These are phyloP conservation scores for Acrobasis suavella DNA, from an alignment of 2,888 invertebrate species.

Conservation along the genomic window DNA sequence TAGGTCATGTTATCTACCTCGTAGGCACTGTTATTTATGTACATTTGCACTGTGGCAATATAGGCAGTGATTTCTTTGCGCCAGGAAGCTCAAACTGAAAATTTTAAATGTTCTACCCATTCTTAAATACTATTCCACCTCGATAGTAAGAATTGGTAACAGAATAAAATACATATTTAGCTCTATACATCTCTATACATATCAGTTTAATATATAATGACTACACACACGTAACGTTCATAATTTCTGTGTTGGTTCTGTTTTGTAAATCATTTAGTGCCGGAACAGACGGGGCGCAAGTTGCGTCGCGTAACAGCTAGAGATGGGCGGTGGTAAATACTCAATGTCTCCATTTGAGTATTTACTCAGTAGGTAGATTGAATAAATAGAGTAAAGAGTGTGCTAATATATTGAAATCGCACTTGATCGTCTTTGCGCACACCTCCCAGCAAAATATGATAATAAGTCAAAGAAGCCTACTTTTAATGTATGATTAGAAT, in stretches of 20 bases:
- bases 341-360: too few species aligned
- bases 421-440: too few species aligned
- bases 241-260: constrained; percentile 10
- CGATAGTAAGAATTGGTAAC: neutral
- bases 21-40: constrained; percentile 18
- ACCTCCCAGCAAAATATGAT: too few species aligned
- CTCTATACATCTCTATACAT: neutral
- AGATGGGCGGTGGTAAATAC: too few species aligned
- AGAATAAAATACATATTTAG: neutral
- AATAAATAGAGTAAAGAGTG: too few species aligned
- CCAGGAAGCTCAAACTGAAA: constrained; percentile 11
- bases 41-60: constrained; percentile 14
- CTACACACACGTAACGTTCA: constrained; percentile 7
- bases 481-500: too few species aligned
- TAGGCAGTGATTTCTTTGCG: constrained; percentile 16
- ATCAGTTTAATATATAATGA: constrained; percentile 5
- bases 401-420: too few species aligned
- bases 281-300: too few species aligned
- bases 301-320: too few species aligned
- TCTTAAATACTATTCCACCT: neutral
- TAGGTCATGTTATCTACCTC: constrained; percentile 14
- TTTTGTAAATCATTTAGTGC: constrained; percentile 4
- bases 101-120: neutral
- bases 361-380: too few species aligned
- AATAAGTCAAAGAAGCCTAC: too few species aligned